Evolutionary conservation across 1,140 invertebrate species (phyloP), one percentile per base, ranked within the genome.

Genomic region (Leptinotarsa defecta): DNA sequence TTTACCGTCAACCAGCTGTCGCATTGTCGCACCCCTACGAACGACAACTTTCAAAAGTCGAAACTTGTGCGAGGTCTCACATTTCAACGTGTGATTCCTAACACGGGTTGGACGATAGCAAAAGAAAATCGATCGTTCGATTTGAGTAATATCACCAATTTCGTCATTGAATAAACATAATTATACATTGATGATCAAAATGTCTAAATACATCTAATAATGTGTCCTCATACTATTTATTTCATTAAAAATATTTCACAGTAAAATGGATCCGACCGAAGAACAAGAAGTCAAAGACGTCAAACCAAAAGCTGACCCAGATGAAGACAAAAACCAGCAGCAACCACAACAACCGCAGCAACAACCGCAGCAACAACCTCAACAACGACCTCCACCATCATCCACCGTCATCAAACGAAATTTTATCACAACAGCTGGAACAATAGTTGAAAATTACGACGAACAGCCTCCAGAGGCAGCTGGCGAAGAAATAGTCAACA

Each of bases 361-460:
- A 43, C 17, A 49, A 13, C 43, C 74, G 5, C 20, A 69, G 11
- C 24, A 62, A 3, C 49, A 71, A 17, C 17, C 43, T 8, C 43
- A 34, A 48, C 13, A 22, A 49, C 27, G 4, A 15, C n/a, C 74
- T 22, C 64, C 73, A 17, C 15, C 69, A 52, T 19, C 34, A 8
- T 13, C 75, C 15, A 74, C 72, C 20, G 78, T 79, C 11, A 81
- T 79, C n/a, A 80, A 68, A 68, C 57, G 81, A 63, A 74, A 81
- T 71, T 75, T 81, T 8, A 76, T 83, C 13, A 81, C 81, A 5
- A 76, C 79, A 0, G 71, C 79, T 5, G 81, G 77, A 1, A 81
- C 80, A 13, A 77, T 79, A 11, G 79, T 82, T 19, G 82, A 80
- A 70, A 79, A 78, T 3, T 72, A 78, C 3, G 81, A 82, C 65